Evolutionary conservation across 1,140 invertebrate genomes (phyloP), one percentile per base, ranked within the genome.

Genomic region (Mycetomoellerius zeteki): DNA sequence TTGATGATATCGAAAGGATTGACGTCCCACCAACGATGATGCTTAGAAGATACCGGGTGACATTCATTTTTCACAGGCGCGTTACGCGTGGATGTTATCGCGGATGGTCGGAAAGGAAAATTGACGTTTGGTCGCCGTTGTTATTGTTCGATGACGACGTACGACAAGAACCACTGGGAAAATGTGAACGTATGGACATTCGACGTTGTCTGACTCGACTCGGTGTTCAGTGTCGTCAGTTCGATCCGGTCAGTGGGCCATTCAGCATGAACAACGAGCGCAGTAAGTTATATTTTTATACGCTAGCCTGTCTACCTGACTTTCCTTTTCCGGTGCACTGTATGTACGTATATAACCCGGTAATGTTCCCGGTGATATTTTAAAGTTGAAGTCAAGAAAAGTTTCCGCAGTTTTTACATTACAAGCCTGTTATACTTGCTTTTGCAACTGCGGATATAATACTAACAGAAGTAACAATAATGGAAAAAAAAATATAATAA

Each of bases 151-250:
- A 69, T 37, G 47, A 67, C 64, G 77, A 67, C 30, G 76, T 69
- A 88, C 89, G 86, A 43, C 10, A 43, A 88, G 91, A 88, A 91
- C 87, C 85, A 91, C 89, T 89, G 89, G 86, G 89, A 91, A 92
- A 92, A 92, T 92, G 92, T 93, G 91, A 93, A 94, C 87, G 88
- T 92, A 91, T 93, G 91, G 92, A 93, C 91, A 92, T 89, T 88
- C 86, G 87, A 54, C n/a, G 90, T 93, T 94, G 92, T 94, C 64
- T 92, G 91, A 93, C 76, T 64, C 78, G 33, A 81, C 47, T 69
- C 86, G 92, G 92, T 94, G 91, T 94, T 93, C 92, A 92, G 93
- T 94, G 94, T 94, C 93, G 92, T 94, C 94, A 95, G 94, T 95
- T 94, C 93, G 93, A 93, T 94, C 91, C 92, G 94, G 92, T 94